Evolutionary conservation across 2,113 vertebrate genomes (phyloP).

Genomic region (Daubentonia madagascariensis): DNA sequence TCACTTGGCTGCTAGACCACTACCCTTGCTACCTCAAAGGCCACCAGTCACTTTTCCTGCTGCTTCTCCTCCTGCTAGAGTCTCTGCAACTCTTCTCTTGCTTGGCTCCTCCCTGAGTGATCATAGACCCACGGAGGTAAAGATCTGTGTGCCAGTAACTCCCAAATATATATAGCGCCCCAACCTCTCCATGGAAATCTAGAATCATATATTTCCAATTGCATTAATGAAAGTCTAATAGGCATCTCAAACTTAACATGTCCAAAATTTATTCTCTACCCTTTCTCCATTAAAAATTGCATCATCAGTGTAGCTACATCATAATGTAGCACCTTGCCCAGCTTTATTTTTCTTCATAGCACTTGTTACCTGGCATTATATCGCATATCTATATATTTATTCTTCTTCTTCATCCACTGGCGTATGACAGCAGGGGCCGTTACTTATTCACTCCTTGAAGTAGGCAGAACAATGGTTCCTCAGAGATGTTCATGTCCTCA

Average conservation of each 20-base stretch:
- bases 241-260: not conserved
- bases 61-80: not conserved
- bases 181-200: not conserved
- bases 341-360: not conserved
- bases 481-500: not conserved
- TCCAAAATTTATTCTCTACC: not conserved
- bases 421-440: not conserved
- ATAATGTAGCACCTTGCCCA: not conserved
- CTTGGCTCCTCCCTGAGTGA: not conserved
- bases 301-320: not conserved
- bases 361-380: not conserved
- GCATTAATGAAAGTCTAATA: not conserved
- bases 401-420: not conserved
- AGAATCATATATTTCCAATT: not conserved
- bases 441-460: not conserved
- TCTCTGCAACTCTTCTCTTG: not conserved
- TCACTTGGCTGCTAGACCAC: not conserved
- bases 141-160: not conserved
- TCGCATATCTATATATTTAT: not conserved
- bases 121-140: not conserved
- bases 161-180: not conserved
- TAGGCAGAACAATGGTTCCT: not conserved
- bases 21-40: not conserved
- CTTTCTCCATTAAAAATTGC: not conserved
- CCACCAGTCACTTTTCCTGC: not conserved